Percentiles rank a stretch among this genome's conserved stretches.
phyloP scores from a whole-genome alignment of 2,113 vertebrate genomes.

The Crypturellus undulatus region DNA sequence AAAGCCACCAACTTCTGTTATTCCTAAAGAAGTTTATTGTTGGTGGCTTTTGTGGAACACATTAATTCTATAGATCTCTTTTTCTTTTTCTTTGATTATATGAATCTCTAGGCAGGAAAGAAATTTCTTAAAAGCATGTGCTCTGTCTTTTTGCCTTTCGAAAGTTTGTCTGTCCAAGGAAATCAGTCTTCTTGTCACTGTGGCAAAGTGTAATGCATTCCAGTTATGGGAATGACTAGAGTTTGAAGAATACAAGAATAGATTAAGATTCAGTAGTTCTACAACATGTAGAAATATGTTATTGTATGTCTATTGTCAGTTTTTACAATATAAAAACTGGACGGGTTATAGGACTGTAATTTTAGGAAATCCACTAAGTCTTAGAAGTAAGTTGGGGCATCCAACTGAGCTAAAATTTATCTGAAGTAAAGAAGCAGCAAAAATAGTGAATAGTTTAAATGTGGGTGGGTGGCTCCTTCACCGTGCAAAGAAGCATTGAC shows the following conservation, averaged over 20 bases:
- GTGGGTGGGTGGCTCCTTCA: not conserved
- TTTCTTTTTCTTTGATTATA: not conserved
- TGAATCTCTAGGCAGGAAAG: not conserved
- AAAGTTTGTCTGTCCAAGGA: not conserved
- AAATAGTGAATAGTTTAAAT: not conserved
- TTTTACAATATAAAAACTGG: not conserved
- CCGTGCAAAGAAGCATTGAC: not conserved
- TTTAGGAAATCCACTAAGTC: not conserved
- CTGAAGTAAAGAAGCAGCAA: not conserved
- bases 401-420: not conserved
- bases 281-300: not conserved
- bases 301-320: not conserved
- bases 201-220: not conserved
- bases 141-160: not conserved
- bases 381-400: not conserved
- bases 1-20: constrained; percentile 22
- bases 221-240: not conserved
- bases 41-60: constrained; percentile 31
- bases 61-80: not conserved
- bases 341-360: not conserved
- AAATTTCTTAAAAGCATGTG: not conserved
- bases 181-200: not conserved
- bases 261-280: not conserved
- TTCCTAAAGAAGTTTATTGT: constrained; percentile 16
- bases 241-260: not conserved